These are phyloP conservation scores for Serrognathus titanus DNA, from an alignment of 2,888 invertebrate genomes.

Conservation along the genomic window DNA sequence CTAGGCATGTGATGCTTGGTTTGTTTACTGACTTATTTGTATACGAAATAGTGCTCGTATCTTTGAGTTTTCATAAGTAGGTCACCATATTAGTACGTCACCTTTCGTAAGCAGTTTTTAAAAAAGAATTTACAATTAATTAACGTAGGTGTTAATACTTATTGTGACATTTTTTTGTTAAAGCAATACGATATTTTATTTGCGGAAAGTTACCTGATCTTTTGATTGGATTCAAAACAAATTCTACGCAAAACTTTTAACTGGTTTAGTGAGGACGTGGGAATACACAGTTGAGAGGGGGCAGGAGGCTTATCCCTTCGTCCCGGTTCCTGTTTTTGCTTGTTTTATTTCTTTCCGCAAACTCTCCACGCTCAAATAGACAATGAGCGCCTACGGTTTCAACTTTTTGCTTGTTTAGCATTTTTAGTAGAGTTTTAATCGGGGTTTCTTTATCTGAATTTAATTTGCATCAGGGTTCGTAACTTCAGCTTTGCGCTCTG, in stretches of 20 bases:
- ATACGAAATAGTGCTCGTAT: too few relatives aligned
- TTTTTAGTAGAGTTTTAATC: conserved; percentile 1
- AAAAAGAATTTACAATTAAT: too few relatives aligned
- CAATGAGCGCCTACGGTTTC: neutral
- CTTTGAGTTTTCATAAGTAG: too few relatives aligned
- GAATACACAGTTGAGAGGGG: conserved; percentile 9
- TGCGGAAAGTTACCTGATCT: neutral
- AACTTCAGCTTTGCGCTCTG: too few relatives aligned
- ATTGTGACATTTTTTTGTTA: too few relatives aligned
- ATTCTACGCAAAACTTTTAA: conserved; percentile 10
- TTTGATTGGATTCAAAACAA: conserved; percentile 4
- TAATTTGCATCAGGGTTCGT: too few relatives aligned
- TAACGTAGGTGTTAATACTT: too few relatives aligned
- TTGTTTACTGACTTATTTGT: too few relatives aligned
- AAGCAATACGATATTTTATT: too few relatives aligned
- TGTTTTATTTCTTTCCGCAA: conserved; percentile 3
- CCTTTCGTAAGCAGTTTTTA: too few relatives aligned
- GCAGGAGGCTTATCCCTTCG: conserved; percentile 5
- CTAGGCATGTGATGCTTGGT: too few relatives aligned
- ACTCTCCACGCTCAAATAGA: neutral
- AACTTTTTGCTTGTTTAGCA: conserved; percentile 3
- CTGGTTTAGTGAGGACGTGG: conserved; percentile 5
- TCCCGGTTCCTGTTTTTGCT: conserved; percentile 5
- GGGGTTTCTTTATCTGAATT: neutral
- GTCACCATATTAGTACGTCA: too few relatives aligned